Conservation (phyloP, 2,113 vertebrate species). For the Artemisiospiza belli region DNA sequence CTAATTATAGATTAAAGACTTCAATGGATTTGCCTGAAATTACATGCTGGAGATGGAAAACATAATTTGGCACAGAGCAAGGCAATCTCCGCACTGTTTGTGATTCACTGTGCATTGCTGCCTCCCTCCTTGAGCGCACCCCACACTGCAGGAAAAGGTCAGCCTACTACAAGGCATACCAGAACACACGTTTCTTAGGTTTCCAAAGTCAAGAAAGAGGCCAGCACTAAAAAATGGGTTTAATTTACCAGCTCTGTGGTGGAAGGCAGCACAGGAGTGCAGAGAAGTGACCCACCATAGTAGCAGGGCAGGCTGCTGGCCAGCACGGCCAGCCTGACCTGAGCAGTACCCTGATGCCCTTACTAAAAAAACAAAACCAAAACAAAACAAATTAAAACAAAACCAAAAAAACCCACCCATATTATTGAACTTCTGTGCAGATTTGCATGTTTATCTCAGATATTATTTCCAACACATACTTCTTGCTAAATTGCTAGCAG, state of each 20-base stretch:
- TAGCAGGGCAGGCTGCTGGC: background rate
- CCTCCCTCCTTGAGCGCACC: background rate
- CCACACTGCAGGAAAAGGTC: background rate
- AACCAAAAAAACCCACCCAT: no score
- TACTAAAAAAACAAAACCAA: background rate
- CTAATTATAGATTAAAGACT: slow-evolving; percentile 39
- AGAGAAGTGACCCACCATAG: accelerated
- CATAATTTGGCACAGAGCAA: background rate
- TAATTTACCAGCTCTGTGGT: background rate
- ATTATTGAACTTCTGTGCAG: background rate
- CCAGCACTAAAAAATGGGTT: background rate
- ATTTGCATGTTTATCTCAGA: background rate
- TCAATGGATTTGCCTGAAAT: background rate
- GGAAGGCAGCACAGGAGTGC: background rate
- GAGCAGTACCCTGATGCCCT: accelerated
- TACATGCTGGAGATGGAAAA: background rate
- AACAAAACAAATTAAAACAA: background rate
- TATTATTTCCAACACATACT: background rate
- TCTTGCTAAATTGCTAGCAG: background rate
- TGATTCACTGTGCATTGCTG: background rate
- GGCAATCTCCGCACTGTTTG: background rate
- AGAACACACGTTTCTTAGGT: background rate
- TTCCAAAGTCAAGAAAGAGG: background rate
- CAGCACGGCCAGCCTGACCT: accelerated
- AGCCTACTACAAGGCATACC: background rate